phyloP scores from a whole-genome alignment of 2,888 invertebrate species.

The Cylloceria caligata region DNA sequence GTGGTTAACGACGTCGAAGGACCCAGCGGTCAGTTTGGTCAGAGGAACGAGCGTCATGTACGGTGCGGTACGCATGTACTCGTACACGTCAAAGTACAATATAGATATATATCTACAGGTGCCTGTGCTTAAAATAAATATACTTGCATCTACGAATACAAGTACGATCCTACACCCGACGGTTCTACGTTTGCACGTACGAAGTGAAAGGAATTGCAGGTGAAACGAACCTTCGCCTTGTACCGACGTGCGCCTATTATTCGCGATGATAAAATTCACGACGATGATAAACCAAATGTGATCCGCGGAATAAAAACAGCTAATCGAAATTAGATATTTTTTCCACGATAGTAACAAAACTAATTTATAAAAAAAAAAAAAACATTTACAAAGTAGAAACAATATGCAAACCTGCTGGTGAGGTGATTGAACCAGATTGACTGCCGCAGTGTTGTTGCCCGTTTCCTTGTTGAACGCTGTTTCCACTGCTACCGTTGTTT shows the following conservation, averaged over 20 bases:
- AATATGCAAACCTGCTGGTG: conserved; percentile 78
- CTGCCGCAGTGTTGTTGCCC: conserved; percentile 75
- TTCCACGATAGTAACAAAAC: neutral
- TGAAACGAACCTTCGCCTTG: neutral
- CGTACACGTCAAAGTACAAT: conserved; percentile 18
- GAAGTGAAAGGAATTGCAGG: neutral
- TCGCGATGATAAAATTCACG: no score
- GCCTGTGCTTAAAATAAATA: conserved; percentile 7
- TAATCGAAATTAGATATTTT: neutral
- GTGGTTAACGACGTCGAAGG: conserved; percentile 74
- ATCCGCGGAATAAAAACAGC: neutral
- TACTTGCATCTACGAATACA: neutral
- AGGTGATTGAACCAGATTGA: conserved; percentile 78
- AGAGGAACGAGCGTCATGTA: conserved; percentile 60
- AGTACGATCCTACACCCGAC: neutral
- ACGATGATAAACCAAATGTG: no score
- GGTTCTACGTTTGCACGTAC: no score
- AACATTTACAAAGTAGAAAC: no score
- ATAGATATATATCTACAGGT: conserved; percentile 27
- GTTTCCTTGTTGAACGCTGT: conserved; percentile 70
- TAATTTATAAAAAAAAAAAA: no score
- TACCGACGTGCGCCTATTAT: no score
- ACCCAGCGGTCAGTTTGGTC: conserved; percentile 72
- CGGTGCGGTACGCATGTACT: conserved; percentile 38
- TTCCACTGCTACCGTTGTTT: conserved; percentile 82